Base-by-base conservation (phyloP, 2,797 vertebrate genomes). In the Muscicapa comitata region DNA sequence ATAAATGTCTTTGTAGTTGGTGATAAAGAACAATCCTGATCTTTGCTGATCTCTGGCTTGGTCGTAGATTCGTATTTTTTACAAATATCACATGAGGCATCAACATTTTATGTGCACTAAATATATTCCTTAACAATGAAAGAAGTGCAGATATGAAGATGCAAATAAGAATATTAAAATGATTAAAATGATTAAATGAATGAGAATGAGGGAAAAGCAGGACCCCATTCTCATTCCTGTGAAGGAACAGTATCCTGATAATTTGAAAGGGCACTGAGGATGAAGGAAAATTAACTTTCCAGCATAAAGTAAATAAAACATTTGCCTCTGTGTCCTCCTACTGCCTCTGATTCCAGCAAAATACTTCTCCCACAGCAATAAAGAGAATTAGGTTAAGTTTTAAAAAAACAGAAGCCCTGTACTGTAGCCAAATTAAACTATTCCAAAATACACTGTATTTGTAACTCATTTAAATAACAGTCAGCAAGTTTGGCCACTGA, bases 351-450 rank as follows among this genome's bases (percentile, higher is more conserved):
- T 83, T 73, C 67, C 65, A 90, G 71, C 19, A 77, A 90, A 95
- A 71, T 84, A 79, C 20, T 85, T 88, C 87, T 94, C 77, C 72
- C 89, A 82, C 68, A 94, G 29, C 57, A 90, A 88, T 62, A 71
- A 85, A 67, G 78, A 88, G 83, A 89, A 95, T 53, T 82, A 93
- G 87, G 58, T 86, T 95, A 95, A 90, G 55, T 81, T 94, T 94
- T 92, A 89, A 96, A 96, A 95, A 96, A 77, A 95, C 47, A 91
- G 82, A 77, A 80, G 75, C 65, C 74, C 57, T 74, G 77, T 76
- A 91, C 54, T 28, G 33, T 8, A 80, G 92, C 78, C 84, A 94
- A 87, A 91, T 83, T 77, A 89, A 94, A 94, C 89, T 77, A 67
- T 83, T 92, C 70, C 58, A 93, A 94, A 81, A 87, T 25, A 79